These are phyloP conservation scores for Leptothorax acervorum DNA, from an alignment of 2,888 invertebrate genomes.

Conservation along the genomic window DNA sequence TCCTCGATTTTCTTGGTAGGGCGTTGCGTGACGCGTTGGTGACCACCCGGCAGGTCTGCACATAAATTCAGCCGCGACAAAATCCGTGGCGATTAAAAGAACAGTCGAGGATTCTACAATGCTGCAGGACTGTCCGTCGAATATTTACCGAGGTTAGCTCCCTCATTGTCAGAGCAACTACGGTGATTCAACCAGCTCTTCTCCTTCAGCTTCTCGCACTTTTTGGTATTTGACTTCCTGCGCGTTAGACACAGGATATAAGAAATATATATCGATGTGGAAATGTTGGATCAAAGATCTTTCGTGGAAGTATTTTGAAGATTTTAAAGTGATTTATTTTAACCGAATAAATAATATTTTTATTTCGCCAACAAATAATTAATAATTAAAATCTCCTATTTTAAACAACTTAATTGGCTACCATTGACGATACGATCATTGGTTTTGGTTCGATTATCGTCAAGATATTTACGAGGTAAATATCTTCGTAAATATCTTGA, in stretches of 20 bases:
- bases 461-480: too few relatives aligned
- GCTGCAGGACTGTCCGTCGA: conserved; percentile 64
- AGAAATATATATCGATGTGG: background rate
- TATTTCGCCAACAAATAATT: too few relatives aligned
- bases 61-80: conserved; percentile 73
- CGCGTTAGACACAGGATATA: background rate
- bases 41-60: conserved; percentile 76
- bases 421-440: too few relatives aligned
- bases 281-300: background rate
- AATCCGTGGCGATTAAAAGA: conserved; percentile 75
- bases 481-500: too few relatives aligned
- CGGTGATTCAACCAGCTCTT: conserved; percentile 53
- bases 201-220: background rate
- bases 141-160: conserved; percentile 77
- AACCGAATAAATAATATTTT: background rate
- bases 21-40: conserved; percentile 46
- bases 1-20: conserved; percentile 58
- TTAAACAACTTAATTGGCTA: too few relatives aligned
- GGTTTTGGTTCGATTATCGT: too few relatives aligned
- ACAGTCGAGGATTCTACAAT: conserved; percentile 64
- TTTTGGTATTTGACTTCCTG: conserved; percentile 12
- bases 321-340: background rate
- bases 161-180: conserved; percentile 73
- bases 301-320: background rate
- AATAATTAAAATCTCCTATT: too few relatives aligned